These are phyloP conservation scores for Nebria salina DNA, from an alignment of 2,888 invertebrate species.

Conservation along the genomic window DNA sequence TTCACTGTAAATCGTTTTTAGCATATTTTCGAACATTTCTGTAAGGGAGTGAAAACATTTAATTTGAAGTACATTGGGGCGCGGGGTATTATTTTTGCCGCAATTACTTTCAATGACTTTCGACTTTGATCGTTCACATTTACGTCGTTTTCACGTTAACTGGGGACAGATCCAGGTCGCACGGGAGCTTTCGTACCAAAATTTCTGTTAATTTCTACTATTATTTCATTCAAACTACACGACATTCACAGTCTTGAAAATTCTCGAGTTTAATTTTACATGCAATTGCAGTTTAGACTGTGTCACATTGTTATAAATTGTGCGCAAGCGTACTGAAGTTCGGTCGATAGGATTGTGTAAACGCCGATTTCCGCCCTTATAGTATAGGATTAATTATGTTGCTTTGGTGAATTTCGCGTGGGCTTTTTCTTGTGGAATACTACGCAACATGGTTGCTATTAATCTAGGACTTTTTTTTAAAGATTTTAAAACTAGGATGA, in stretches of 20 bases:
- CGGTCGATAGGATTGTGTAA: conserved; percentile 25
- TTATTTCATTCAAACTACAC: conserved; percentile 41
- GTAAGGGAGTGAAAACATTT: conserved; percentile 3
- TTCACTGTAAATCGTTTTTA: conserved; percentile 28
- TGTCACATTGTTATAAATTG: conserved; percentile 10
- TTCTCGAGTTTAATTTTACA: background rate
- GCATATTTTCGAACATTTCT: conserved; percentile 29
- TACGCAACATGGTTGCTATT: conserved; percentile 37
- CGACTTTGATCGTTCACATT: conserved; percentile 26
- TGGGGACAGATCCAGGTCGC: conserved; percentile 21
- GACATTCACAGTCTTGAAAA: conserved; percentile 32
- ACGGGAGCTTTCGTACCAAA: background rate
- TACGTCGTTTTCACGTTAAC: conserved; percentile 38
- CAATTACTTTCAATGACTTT: conserved; percentile 42
- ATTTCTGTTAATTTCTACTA: conserved; percentile 38
- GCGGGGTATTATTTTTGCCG: conserved; percentile 35
- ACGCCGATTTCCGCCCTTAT: conserved; percentile 7
- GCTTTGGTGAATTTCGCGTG: conserved; percentile 18
- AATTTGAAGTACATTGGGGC: background rate
- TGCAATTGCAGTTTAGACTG: conserved; percentile 24
- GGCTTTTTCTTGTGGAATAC: background rate
- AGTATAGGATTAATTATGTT: background rate
- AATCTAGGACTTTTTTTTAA: background rate
- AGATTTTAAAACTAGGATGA: background rate
- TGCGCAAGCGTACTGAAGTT: conserved; percentile 23